Base-by-base conservation (phyloP, 1,140 invertebrate genomes). In the Cyphomyrmex costatus region DNA sequence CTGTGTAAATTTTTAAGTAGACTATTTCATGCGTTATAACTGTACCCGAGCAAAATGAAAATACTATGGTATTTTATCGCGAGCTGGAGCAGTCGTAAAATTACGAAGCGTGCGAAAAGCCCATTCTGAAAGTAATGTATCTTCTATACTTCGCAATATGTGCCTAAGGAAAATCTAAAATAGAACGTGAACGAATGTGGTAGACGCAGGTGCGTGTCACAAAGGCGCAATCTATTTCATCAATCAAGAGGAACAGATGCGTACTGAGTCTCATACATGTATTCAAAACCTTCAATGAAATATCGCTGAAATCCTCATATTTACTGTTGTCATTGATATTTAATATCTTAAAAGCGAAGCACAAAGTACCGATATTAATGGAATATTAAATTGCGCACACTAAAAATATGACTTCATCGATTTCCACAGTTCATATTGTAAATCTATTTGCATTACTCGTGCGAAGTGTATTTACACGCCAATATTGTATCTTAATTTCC, bases 191-290 rank as follows among this genome's bases (percentile, higher is more conserved):
- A 82, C 61, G 79, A 36, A 85, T 58, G 19, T n/a, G 73, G 78
- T 73, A 85, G 76, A 87, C 93, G 60, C 93, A 94, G 93, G 93
- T 94, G 93, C 83, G 83, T 92, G 89, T 92, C 91, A 87, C 84
- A 76, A 78, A 88, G 86, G 89, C 91, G 90, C 92, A 94, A 94
- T 94, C 91, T 93, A 91, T 90, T 83, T 88, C 92, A 93, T 94
- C 93, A 93, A 94, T 94, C 92, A 93, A 89, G 86, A 91, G 87
- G 86, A 92, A 92, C 92, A 94, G 93, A 93, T 94, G 93, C 88
- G 92, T 85, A 86, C 86, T 42, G 60, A 71, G 33, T 80, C 82
- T 71, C 83, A 83, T 83, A 83, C 79, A 83, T 83, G 79, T 83
- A 83, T 83, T 83, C 79, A 83, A 83, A 83, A 83, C 68, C 53